phyloP scores from a whole-genome alignment of 2,797 vertebrate species.

The Tinamus major region DNA sequence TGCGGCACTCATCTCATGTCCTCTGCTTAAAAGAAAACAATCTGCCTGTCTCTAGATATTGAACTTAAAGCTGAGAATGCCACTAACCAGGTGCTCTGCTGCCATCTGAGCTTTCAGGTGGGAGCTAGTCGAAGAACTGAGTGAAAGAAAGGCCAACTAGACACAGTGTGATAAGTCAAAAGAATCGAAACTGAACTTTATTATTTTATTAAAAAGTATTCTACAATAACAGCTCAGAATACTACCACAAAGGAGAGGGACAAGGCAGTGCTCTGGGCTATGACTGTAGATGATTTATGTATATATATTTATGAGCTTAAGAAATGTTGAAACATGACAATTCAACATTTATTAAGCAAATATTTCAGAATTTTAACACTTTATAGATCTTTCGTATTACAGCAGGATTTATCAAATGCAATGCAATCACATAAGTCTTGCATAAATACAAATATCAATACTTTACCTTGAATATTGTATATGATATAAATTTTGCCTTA shows the following conservation, averaged over 20 bases:
- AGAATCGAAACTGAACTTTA: slow-evolving; percentile 28
- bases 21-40: background rate
- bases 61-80: background rate
- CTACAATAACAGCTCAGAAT: slow-evolving; percentile 75
- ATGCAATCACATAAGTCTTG: slow-evolving; percentile 22
- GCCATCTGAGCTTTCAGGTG: background rate
- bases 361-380: slow-evolving; percentile 1
- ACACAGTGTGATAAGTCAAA: slow-evolving; percentile 16
- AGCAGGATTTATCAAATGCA: slow-evolving; percentile 55
- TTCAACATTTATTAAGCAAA: slow-evolving; percentile 10
- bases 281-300: slow-evolving; percentile 68
- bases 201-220: slow-evolving; percentile 38
- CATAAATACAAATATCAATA: slow-evolving; percentile 53
- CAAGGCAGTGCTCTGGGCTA: slow-evolving; percentile 70
- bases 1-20: background rate
- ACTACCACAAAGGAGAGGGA: slow-evolving; percentile 26
- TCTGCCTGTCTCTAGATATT: background rate
- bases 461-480: slow-evolving; percentile 48
- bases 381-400: slow-evolving; percentile 16
- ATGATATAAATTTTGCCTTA: slow-evolving; percentile 49
- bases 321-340: background rate
- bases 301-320: slow-evolving; percentile 29
- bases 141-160: background rate
- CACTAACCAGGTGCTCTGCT: background rate
- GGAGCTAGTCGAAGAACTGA: background rate